These are phyloP conservation scores for Pseudochaenichthys georgianus DNA, from an alignment of 2,797 vertebrate genomes.

Conservation along the genomic window DNA sequence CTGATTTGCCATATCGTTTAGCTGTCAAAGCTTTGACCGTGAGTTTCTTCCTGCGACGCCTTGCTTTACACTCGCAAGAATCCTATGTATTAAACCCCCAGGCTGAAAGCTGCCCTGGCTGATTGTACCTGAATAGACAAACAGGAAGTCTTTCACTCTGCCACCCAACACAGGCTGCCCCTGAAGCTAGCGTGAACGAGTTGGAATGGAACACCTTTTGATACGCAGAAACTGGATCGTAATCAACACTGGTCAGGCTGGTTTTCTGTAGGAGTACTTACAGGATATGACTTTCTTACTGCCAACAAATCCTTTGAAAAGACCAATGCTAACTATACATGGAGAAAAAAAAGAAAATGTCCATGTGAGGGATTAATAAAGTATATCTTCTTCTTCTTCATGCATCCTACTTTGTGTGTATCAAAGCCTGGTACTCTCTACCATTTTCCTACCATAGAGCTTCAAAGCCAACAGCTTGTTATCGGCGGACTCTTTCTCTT, in stretches of 20 bases:
- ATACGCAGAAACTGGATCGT: constrained; percentile 20
- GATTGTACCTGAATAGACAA: constrained; percentile 42
- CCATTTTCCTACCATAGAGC: not conserved
- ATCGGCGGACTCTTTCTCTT: too few relatives aligned
- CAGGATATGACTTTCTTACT: not conserved
- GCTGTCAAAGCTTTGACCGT: not conserved
- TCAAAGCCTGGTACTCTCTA: not conserved
- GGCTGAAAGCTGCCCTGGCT: constrained; percentile 11
- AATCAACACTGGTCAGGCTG: constrained; percentile 26
- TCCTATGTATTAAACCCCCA: constrained; percentile 14
- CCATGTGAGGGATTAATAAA: too few relatives aligned
- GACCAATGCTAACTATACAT: not conserved
- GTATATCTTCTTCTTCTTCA: too few relatives aligned
- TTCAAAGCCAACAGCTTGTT: not conserved
- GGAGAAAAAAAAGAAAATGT: too few relatives aligned
- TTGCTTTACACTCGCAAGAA: not conserved
- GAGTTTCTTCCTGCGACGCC: not conserved
- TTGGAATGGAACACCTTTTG: constrained; percentile 9
- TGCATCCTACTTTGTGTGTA: not conserved
- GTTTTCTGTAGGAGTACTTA: not conserved
- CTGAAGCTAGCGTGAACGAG: constrained; percentile 1
- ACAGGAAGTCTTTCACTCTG: constrained; percentile 16
- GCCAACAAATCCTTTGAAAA: not conserved
- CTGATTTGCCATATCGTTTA: not conserved
- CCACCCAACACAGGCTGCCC: not conserved